Percentiles rank a stretch among this genome's conserved stretches.
phyloP scores from a whole-genome alignment of 2,113 vertebrate genomes.

The Rhynchomys soricoides region DNA sequence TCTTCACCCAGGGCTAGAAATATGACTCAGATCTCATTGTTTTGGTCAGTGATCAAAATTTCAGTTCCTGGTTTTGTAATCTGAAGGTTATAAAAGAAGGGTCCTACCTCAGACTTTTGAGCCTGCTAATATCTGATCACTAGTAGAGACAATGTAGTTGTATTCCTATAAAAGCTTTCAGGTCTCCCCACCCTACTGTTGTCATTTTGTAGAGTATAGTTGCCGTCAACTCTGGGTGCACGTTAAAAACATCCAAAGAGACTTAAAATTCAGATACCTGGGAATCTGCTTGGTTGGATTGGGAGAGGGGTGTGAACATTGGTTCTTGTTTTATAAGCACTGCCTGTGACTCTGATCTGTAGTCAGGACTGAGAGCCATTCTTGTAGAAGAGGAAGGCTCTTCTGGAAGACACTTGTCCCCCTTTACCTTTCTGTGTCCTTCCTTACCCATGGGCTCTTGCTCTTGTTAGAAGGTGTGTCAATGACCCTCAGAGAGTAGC shows the following conservation, averaged over 20 bases:
- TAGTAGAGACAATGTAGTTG: not conserved
- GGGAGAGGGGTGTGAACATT: accelerated
- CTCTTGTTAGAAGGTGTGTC: not conserved
- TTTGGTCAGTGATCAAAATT: not conserved
- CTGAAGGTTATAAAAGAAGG: not conserved
- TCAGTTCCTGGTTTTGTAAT: not conserved
- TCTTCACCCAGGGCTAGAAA: not conserved
- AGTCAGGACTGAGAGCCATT: not conserved
- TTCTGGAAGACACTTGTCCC: not conserved
- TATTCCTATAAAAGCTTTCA: not conserved
- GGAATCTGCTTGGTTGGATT: not conserved
- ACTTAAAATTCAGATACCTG: not conserved
- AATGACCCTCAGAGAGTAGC: not conserved
- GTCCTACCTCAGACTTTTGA: not conserved
- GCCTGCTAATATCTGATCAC: not conserved
- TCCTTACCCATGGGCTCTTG: not conserved
- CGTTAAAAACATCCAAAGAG: not conserved
- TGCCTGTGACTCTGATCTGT: not conserved
- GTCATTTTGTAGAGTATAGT: not conserved
- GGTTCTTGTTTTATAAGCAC: not conserved
- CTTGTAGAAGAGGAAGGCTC: not conserved
- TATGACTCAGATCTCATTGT: not conserved
- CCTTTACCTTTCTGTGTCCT: not conserved
- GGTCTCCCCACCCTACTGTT: not conserved
- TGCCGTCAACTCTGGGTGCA: accelerated